phyloP scores from a whole-genome alignment of 1,140 invertebrate genomes.

The Alviniconcha marisindica region DNA sequence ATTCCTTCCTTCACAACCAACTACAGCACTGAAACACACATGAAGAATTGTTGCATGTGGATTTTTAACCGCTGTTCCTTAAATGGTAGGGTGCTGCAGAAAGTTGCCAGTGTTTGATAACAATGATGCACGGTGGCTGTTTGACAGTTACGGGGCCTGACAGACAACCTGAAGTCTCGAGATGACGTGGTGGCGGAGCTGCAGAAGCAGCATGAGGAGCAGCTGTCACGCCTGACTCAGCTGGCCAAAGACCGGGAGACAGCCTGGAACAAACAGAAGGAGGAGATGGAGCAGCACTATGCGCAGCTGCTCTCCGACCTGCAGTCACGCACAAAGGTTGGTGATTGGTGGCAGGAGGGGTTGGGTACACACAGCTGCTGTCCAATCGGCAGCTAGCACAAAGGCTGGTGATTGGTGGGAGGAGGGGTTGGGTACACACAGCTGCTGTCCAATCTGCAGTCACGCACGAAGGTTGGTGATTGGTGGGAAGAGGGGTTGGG shows the following conservation, averaged over 20 bases:
- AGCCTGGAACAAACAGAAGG: slow-evolving; percentile 71
- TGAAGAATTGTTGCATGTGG: too few relatives aligned
- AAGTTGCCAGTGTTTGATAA: too few relatives aligned
- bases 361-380: too few relatives aligned
- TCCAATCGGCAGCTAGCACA: too few relatives aligned
- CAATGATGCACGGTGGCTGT: too few relatives aligned
- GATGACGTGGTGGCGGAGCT: slow-evolving; percentile 61
- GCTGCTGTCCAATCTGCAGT: slow-evolving; percentile 67
- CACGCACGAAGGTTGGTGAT: slow-evolving; percentile 65
- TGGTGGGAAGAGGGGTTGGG: too few relatives aligned
- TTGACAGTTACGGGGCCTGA: slow-evolving; percentile 5
- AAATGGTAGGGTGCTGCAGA: too few relatives aligned
- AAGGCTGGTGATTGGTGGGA: too few relatives aligned
- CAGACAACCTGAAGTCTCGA: slow-evolving; percentile 29
- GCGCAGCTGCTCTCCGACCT: slow-evolving; percentile 66
- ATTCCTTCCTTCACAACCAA: too few relatives aligned
- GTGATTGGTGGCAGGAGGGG: too few relatives aligned
- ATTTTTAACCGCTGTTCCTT: too few relatives aligned
- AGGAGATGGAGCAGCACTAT: slow-evolving; percentile 73
- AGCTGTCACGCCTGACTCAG: slow-evolving; percentile 65
- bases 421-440: slow-evolving; percentile 71
- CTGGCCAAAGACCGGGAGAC: slow-evolving; percentile 66
- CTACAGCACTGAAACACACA: too few relatives aligned
- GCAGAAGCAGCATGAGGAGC: slow-evolving; percentile 67
- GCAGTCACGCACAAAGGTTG: slow-evolving; percentile 68